phyloP scores from a whole-genome alignment of 1,140 invertebrate genomes.

The Battus philenor region DNA sequence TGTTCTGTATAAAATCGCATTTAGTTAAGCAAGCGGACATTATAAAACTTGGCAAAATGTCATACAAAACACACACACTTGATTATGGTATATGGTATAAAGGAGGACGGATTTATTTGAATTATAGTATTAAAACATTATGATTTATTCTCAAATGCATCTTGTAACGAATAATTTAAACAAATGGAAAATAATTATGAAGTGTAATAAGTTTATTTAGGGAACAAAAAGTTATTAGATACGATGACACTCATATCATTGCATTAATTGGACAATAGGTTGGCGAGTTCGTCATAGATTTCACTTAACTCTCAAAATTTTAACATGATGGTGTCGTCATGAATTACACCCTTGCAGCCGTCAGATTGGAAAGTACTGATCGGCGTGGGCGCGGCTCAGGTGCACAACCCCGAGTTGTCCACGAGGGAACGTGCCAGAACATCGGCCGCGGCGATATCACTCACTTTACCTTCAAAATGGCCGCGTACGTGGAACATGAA shows the following conservation, averaged over 20 bases:
- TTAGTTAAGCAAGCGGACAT: too few species aligned
- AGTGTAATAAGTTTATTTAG: too few species aligned
- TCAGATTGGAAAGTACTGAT: conserved; percentile 49
- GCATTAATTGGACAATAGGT: conserved; percentile 13
- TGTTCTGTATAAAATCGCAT: too few species aligned
- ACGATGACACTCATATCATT: background rate
- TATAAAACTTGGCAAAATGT: background rate
- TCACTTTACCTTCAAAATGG: conserved; percentile 79
- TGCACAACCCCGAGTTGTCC: conserved; percentile 79
- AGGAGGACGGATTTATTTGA: conserved; percentile 15
- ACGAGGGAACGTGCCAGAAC: conserved; percentile 79
- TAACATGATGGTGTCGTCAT: conserved; percentile 65
- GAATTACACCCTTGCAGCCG: conserved; percentile 55
- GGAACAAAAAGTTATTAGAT: background rate
- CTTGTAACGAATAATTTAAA: too few species aligned
- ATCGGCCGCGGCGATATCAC: conserved; percentile 78
- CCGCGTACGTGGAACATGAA: conserved; percentile 83
- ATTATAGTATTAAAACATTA: too few species aligned
- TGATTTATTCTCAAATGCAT: too few species aligned
- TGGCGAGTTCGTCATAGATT: conserved; percentile 26
- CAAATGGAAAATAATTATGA: too few species aligned
- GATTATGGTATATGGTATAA: background rate
- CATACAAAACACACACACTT: background rate
- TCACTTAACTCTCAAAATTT: conserved; percentile 52
- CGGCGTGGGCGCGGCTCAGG: conserved; percentile 70